A percentile compares a stretch with the other conserved stretches of the same genome.
Evolutionary conservation across 2,113 vertebrate species (phyloP).

Genomic region (Circaetus gallicus): DNA sequence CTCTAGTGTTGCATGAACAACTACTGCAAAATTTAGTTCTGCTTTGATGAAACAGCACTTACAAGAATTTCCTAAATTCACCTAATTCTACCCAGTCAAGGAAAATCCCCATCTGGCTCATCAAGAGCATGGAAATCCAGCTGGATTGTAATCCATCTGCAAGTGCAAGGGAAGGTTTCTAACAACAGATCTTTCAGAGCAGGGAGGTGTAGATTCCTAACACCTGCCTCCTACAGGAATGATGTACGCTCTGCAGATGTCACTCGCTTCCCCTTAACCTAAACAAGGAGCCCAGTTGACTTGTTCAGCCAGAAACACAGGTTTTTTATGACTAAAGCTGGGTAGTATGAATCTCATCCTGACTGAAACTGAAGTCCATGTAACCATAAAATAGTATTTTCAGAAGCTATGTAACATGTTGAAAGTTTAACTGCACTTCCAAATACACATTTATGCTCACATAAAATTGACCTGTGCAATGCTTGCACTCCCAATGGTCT

Average conservation of each 20-base stretch:
- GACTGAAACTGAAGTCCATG: not conserved
- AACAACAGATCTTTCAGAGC: not conserved
- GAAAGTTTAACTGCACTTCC: not conserved
- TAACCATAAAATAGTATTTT: not conserved
- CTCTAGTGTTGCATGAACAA: not conserved
- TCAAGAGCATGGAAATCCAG: not conserved
- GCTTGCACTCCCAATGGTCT: not conserved
- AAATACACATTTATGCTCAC: not conserved
- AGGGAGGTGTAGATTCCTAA: not conserved
- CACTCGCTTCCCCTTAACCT: not conserved
- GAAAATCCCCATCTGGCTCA: not conserved
- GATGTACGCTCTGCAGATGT: not conserved
- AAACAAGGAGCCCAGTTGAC: not conserved
- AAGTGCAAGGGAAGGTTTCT: not conserved
- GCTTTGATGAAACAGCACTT: not conserved
- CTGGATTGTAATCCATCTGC: not conserved
- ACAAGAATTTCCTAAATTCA: not conserved
- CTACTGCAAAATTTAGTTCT: not conserved
- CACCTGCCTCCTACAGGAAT: not conserved
- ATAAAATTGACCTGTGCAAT: not conserved
- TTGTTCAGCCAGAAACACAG: not conserved
- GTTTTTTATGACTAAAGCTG: not conserved
- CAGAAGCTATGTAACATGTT: not conserved
- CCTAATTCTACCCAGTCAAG: not conserved
- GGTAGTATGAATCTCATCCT: not conserved